Evolutionary conservation across 2,113 vertebrate species (phyloP).

Genomic region (Calidris pugnax): DNA sequence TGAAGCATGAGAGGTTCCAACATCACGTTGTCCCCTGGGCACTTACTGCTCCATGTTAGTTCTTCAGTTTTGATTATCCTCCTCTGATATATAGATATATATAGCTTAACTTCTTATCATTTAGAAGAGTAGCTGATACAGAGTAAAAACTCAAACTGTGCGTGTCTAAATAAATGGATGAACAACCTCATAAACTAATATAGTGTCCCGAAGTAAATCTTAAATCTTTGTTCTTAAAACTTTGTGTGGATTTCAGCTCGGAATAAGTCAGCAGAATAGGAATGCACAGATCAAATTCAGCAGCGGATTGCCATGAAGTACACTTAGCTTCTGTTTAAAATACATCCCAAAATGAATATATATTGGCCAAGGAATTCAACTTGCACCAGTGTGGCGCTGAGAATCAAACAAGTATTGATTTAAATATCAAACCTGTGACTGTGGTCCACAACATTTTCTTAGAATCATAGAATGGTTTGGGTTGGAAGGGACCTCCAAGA

Average conservation of each 20-base stretch:
- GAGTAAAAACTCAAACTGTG: neutral
- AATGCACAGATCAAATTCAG: neutral
- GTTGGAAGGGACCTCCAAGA: too few species aligned
- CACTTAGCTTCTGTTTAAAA: neutral
- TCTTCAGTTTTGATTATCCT: neutral
- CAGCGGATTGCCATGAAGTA: neutral
- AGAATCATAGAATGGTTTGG: too few species aligned
- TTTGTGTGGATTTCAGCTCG: neutral
- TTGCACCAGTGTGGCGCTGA: neutral
- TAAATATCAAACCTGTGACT: neutral
- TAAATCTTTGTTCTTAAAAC: neutral
- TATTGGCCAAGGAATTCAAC: neutral
- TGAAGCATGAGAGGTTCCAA: neutral
- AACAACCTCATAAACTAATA: neutral
- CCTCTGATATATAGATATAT: neutral
- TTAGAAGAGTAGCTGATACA: neutral
- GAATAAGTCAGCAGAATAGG: neutral
- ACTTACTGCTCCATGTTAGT: neutral
- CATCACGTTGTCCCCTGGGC: neutral
- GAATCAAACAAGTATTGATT: neutral
- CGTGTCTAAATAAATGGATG: neutral
- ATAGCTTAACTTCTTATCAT: neutral
- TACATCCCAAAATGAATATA: neutral
- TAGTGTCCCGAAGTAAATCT: neutral
- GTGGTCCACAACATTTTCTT: neutral